Percentiles rank a stretch among this genome's conserved stretches.
Evolutionary conservation across 1,140 invertebrate species (phyloP).

Genomic region (Stegodyphus dumicola): DNA sequence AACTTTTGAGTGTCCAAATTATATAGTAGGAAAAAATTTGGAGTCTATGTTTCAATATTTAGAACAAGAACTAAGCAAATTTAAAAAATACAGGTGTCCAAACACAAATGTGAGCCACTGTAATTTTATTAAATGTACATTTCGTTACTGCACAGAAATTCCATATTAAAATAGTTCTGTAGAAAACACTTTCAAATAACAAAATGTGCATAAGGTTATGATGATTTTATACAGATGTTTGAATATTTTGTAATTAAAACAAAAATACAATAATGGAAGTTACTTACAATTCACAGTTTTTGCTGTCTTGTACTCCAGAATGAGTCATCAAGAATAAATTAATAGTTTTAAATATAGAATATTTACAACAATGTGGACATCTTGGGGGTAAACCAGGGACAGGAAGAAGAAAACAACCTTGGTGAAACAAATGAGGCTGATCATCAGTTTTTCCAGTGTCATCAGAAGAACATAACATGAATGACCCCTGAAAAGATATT

Average conservation of each 20-base stretch:
- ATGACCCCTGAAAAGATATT: conserved; percentile 10
- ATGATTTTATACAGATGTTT: background rate
- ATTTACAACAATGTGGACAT: conserved; percentile 44
- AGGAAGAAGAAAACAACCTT: conserved; percentile 24
- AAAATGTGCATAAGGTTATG: too few species aligned
- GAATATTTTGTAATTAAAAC: background rate
- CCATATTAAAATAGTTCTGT: too few species aligned
- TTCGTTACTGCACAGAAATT: too few species aligned
- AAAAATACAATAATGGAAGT: background rate
- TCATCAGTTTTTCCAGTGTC: background rate
- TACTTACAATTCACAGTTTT: background rate
- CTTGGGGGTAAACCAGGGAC: conserved; percentile 33
- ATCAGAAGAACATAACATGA: background rate
- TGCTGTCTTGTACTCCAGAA: background rate
- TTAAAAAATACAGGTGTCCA: too few species aligned
- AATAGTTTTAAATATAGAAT: conserved; percentile 26
- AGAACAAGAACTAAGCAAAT: too few species aligned
- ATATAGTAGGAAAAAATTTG: too few species aligned
- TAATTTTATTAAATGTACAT: too few species aligned
- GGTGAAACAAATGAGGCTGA: conserved; percentile 28
- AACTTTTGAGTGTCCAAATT: too few species aligned
- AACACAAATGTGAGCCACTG: too few species aligned
- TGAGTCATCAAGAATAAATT: background rate
- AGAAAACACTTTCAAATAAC: too few species aligned
- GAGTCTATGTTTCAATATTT: too few species aligned